Evolutionary conservation across 2,888 invertebrate genomes (phyloP), one percentile per base, ranked within the genome.

Genomic region (Icerya purchasi): DNA sequence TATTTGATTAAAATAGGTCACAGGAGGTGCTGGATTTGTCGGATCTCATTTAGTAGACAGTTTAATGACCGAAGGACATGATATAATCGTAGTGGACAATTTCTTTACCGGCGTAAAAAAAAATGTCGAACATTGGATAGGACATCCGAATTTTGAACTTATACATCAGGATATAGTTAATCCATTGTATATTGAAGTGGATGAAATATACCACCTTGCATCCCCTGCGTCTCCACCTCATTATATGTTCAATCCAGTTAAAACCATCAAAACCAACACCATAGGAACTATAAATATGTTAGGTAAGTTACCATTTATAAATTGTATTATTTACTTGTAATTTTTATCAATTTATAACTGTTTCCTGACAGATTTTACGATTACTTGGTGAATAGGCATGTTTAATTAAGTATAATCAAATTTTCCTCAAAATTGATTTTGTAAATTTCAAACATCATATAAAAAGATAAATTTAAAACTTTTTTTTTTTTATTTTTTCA

Each of bases 201-300:
- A 88, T 72, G 87, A 98, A 76, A 96, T 99, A 68, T 98, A 97
- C 72, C 97, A 99, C 72, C 76, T 98, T 69, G 98, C 98, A 20
- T 96, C 96, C 70, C 98, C 98, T 10, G 98, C 98, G 1, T 94
- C 94, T 66, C 98, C 98, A 22, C 96, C 94, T 0, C 97, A 98
- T 75, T 99, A 98, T 70, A 98, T 98, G 98, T 86, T 88, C 70
- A 99, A 98, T 76, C 97, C 98, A 25, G 96, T 99, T 2, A 98
- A 98, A 74, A 98, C 98, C 19, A 90, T 98, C 65, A 98, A 98
- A 73, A 97, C 97, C 0, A 99, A 98, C 72, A 94, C 97, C 1
- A 77, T 99, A 70, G 98, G 89, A 58, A 92, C 92, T 24, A 91
- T 92, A 62, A 92, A 92, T 73, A 86, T 92, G 76, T 75, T 92